phyloP scores from a whole-genome alignment of 2,113 vertebrate species.

The Actenoides lindsayi region DNA sequence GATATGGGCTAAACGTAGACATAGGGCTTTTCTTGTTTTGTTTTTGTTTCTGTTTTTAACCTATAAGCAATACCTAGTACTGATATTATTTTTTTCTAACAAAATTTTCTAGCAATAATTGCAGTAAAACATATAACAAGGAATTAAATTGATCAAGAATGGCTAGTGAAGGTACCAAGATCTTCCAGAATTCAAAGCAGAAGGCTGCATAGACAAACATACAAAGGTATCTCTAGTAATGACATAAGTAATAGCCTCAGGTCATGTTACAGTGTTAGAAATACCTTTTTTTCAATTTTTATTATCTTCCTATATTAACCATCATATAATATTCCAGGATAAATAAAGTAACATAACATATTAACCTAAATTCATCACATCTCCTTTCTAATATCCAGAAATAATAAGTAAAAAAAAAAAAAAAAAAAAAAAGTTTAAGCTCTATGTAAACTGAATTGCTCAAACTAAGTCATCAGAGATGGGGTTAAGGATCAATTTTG shows the following conservation, averaged over 20 bases:
- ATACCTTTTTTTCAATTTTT: neutral
- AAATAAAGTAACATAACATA: neutral
- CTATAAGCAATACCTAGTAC: neutral
- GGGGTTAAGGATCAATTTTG: neutral
- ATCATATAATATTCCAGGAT: neutral
- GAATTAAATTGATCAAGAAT: neutral
- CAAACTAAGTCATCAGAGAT: neutral
- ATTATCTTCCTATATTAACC: neutral
- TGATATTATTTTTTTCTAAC: neutral
- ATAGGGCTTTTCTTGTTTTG: neutral
- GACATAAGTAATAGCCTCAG: neutral
- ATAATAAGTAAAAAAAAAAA: neutral
- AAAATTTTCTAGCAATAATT: neutral
- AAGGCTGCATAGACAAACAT: neutral
- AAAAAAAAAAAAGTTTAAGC: neutral
- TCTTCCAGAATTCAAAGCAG: neutral
- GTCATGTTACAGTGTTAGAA: neutral
- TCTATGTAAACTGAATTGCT: neutral
- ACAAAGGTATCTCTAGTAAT: neutral
- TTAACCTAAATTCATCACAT: neutral
- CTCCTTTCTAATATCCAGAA: neutral
- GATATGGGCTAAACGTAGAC: too few relatives aligned
- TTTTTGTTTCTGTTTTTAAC: neutral
- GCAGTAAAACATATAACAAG: neutral
- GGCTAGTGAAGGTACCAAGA: neutral